A percentile compares a stretch with the other conserved stretches of the same genome.
Evolutionary conservation across 53 echinoderm and acorn worm species (phyloP).

Genomic region (Crossaster papposus): DNA sequence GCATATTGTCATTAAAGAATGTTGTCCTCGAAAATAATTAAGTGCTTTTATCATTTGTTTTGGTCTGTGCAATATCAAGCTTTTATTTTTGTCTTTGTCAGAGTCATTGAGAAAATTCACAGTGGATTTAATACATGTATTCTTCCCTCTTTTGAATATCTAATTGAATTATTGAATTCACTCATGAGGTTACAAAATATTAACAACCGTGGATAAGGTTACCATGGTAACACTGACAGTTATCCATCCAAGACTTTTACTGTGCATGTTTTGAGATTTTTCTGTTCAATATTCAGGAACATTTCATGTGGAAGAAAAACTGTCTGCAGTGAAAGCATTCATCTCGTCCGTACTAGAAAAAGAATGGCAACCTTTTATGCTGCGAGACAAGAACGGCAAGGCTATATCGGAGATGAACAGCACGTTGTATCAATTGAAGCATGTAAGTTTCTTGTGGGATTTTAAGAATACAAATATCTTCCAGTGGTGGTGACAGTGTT

Average conservation of each 20-base stretch:
- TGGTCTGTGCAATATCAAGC: neutral
- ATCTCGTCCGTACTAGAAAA: conserved; percentile 76
- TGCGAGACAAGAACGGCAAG: conserved; percentile 68
- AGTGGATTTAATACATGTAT: neutral
- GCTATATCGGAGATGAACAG: conserved; percentile 70
- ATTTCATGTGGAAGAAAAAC: conserved; percentile 81
- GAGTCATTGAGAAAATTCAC: neutral
- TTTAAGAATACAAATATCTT: neutral
- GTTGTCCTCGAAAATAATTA: too few relatives aligned
- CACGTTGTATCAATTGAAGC: conserved; percentile 71
- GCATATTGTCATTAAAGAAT: too few relatives aligned
- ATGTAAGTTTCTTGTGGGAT: conserved; percentile 63
- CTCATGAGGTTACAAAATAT: neutral
- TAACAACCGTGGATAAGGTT: neutral
- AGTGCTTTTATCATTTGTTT: too few relatives aligned
- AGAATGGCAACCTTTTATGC: conserved; percentile 93
- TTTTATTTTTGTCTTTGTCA: neutral
- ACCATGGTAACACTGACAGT: neutral
- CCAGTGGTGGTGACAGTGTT: neutral
- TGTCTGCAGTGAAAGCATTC: conserved; percentile 79
- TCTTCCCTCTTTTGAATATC: neutral
- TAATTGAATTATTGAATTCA: neutral
- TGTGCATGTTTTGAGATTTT: neutral
- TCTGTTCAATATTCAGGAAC: conserved; percentile 65
- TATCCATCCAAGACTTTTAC: neutral